Percentiles rank a stretch among this genome's conserved stretches.
Evolutionary conservation across 2,113 vertebrate genomes (phyloP).

Genomic region (Taurulus bubalis): DNA sequence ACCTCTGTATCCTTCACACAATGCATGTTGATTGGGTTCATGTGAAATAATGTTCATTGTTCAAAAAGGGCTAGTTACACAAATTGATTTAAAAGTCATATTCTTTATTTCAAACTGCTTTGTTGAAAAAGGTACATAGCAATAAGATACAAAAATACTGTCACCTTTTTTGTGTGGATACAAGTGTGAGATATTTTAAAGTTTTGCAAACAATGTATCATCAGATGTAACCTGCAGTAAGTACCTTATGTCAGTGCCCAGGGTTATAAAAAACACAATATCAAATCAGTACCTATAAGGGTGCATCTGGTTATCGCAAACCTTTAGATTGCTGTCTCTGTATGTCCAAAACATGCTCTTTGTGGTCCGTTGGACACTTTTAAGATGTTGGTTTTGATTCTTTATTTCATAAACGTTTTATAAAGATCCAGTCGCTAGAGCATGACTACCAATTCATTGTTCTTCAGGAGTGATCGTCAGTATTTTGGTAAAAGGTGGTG

Average conservation of each 20-base stretch:
- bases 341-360: neutral
- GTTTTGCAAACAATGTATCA: conserved; percentile 39
- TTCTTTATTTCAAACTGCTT: conserved; percentile 75
- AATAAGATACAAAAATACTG: conserved; percentile 63
- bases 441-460: neutral
- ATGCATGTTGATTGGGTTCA: conserved; percentile 4
- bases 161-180: conserved; percentile 36
- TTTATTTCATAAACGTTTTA: neutral
- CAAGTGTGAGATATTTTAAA: conserved; percentile 24
- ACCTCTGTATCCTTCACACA: neutral
- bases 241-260: conserved; percentile 42
- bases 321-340: conserved; percentile 29
- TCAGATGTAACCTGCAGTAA: conserved; percentile 46
- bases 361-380: neutral
- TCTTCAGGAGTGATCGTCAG: neutral
- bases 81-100: conserved; percentile 31
- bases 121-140: conserved; percentile 69
- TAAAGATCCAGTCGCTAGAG: neutral
- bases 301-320: conserved; percentile 6
- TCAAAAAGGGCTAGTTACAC: conserved; percentile 21
- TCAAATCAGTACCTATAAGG: neutral
- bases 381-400: neutral
- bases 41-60: neutral
- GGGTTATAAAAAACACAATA: conserved; percentile 41
- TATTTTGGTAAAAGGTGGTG: neutral